These are phyloP conservation scores for Tamandua tetradactyla DNA, from an alignment of 2,797 vertebrate species.

Conservation along the genomic window DNA sequence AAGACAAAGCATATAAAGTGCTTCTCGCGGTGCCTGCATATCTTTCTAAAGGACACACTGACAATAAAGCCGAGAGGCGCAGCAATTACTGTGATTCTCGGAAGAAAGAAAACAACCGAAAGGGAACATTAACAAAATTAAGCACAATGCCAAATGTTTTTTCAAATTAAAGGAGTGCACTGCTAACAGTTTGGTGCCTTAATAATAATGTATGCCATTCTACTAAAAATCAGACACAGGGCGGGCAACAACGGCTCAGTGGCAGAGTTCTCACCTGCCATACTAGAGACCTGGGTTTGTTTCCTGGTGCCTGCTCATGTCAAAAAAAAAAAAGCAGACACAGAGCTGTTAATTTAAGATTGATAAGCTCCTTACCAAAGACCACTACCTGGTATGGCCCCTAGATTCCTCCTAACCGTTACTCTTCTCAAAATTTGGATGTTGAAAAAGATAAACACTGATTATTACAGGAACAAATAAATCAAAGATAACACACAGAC, in stretches of 20 bases:
- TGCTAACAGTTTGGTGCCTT: conserved; percentile 31
- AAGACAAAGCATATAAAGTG: neutral
- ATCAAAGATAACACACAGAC: conserved; percentile 49
- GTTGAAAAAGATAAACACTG: neutral
- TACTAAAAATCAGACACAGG: neutral
- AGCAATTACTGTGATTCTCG: neutral
- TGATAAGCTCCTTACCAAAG: conserved; percentile 9
- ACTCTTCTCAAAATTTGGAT: conserved; percentile 52
- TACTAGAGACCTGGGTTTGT: no score
- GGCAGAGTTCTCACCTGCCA: no score
- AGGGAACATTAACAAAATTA: neutral
- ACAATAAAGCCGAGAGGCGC: neutral
- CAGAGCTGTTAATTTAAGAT: neutral
- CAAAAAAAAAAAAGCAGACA: conserved; percentile 22
- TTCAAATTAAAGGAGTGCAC: conserved; percentile 1
- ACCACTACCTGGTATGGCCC: neutral
- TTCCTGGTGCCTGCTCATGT: no score
- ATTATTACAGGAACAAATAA: conserved; percentile 68
- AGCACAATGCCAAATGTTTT: conserved; percentile 17
- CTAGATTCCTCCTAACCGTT: conserved; percentile 5
- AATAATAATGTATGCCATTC: neutral
- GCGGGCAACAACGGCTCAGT: no score
- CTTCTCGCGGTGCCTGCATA: neutral
- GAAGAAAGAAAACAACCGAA: neutral
- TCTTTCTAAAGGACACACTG: neutral